A percentile compares a stretch with the other conserved stretches of the same genome.
phyloP scores from a whole-genome alignment of 2,888 invertebrate species.

The Thera britannica region DNA sequence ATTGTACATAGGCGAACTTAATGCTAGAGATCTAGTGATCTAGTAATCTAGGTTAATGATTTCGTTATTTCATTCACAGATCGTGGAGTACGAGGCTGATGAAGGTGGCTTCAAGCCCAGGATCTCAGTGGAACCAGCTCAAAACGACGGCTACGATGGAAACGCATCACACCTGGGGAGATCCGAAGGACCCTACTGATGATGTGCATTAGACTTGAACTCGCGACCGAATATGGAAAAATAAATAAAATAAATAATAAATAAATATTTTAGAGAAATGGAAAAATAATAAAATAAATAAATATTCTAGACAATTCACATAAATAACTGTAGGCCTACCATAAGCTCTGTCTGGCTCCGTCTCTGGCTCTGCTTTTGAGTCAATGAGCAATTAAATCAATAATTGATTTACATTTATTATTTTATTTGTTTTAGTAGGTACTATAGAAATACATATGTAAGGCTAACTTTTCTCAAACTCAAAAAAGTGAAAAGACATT shows the following conservation, averaged over 20 bases:
- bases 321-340: too few relatives aligned
- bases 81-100: slow-evolving; percentile 89
- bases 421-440: neutral
- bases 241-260: slow-evolving; percentile 6
- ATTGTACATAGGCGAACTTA: too few relatives aligned
- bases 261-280: neutral
- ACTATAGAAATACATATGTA: too few relatives aligned
- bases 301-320: neutral
- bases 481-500: too few relatives aligned
- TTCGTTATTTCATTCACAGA: slow-evolving; percentile 57
- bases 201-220: neutral
- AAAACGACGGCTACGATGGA: slow-evolving; percentile 64
- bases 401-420: neutral
- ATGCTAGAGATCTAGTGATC: too few relatives aligned
- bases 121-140: slow-evolving; percentile 79
- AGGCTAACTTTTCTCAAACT: too few relatives aligned
- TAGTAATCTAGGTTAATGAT: too few relatives aligned
- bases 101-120: slow-evolving; percentile 88
- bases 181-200: slow-evolving; percentile 65
- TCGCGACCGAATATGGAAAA: slow-evolving; percentile 4
- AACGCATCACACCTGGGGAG: slow-evolving; percentile 63
- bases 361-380: too few relatives aligned
- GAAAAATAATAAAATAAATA: slow-evolving; percentile 11
- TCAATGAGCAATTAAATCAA: slow-evolving; percentile 7
- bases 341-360: too few relatives aligned